Conservation (phyloP, 2,113 vertebrate genomes). For the Grammomys surdaster region DNA sequence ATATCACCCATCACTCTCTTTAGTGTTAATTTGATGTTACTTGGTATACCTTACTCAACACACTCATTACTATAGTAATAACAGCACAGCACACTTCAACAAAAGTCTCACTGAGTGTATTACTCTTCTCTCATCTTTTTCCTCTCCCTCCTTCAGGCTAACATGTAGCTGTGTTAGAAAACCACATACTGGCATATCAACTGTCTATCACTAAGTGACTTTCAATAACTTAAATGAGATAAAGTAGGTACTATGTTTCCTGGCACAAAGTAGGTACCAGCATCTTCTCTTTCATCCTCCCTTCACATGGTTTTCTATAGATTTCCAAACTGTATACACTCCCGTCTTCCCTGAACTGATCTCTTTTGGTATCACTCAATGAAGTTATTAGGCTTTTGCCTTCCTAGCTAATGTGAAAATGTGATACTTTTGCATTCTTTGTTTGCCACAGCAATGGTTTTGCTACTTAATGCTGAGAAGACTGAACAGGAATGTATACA, state of each 20-base stretch:
- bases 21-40: constrained; percentile 51
- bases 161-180: constrained; percentile 42
- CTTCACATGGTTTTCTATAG: constrained; percentile 14
- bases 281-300: constrained; percentile 24
- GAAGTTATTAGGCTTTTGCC: background rate
- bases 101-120: constrained; percentile 52
- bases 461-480: background rate
- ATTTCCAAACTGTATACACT: background rate
- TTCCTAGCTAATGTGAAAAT: constrained; percentile 13
- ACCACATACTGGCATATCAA: background rate
- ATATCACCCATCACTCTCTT: constrained; percentile 44
- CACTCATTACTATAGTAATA: constrained; percentile 49
- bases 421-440: background rate
- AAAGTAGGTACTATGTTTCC: constrained; percentile 35
- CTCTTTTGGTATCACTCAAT: background rate
- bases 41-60: constrained; percentile 23
- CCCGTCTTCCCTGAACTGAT: background rate
- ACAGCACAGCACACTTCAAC: background rate
- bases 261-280: background rate
- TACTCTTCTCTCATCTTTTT: constrained; percentile 50
- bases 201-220: constrained; percentile 3
- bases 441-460: background rate
- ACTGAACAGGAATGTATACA: background rate
- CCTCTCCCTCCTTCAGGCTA: constrained; percentile 26
- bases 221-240: constrained; percentile 56